Evolutionary conservation across 2,113 vertebrate species (phyloP).

Genomic region (Myrmecophaga tridactyla): DNA sequence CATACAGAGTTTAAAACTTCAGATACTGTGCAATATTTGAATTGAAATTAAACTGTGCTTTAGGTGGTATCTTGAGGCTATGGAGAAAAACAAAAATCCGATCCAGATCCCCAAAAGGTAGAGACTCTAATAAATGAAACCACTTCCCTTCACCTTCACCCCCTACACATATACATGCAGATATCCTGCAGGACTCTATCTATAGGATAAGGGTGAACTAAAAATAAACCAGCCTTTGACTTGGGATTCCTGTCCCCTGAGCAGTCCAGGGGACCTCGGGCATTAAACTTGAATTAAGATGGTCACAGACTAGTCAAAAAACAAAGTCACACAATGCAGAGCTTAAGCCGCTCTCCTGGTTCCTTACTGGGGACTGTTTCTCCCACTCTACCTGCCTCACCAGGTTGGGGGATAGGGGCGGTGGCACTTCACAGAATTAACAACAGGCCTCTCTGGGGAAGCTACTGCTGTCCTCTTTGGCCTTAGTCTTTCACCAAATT

Average conservation of each 20-base stretch:
- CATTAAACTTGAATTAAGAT: neutral
- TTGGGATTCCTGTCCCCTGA: neutral
- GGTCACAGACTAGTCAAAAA: too few species aligned
- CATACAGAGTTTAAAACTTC: neutral
- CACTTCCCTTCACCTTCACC: accelerated
- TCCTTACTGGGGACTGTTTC: neutral
- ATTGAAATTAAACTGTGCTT: neutral
- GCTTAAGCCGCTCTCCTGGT: too few species aligned
- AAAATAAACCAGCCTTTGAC: neutral
- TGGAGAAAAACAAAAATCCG: neutral
- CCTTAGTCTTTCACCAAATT: neutral
- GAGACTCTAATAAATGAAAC: neutral
- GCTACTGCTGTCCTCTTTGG: neutral
- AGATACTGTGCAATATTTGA: neutral
- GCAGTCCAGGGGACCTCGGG: neutral
- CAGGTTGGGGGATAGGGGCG: too few species aligned
- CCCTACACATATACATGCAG: neutral
- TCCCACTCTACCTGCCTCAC: neutral
- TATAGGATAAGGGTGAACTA: neutral
- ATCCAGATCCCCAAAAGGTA: neutral
- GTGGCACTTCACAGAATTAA: neutral
- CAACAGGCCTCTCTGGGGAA: neutral
- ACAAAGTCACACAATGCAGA: neutral
- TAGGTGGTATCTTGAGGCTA: neutral
- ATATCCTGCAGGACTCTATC: neutral